Evolutionary conservation across 2,113 vertebrate species (phyloP).

Genomic region (Ranitomeya imitator): DNA sequence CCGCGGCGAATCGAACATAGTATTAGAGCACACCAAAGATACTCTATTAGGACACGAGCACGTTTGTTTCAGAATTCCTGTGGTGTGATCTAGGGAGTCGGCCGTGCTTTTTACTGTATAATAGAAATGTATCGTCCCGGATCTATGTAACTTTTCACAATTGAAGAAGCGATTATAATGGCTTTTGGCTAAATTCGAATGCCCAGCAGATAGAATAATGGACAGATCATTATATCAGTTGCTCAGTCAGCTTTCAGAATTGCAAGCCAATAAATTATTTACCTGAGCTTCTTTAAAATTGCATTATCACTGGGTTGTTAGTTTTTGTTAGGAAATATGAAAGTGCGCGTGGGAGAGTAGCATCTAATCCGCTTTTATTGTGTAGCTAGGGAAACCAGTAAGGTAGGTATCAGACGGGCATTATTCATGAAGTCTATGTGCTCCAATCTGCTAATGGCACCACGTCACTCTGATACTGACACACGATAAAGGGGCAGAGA

Average conservation of each 20-base stretch:
- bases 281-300: slow-evolving; percentile 44
- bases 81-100: neutral
- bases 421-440: neutral
- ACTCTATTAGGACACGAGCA: too few relatives aligned
- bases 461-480: neutral
- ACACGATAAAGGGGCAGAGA: neutral
- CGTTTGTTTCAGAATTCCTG: too few relatives aligned
- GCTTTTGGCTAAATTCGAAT: neutral
- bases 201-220: slow-evolving; percentile 29
- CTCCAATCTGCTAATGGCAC: neutral
- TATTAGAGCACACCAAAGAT: too few relatives aligned
- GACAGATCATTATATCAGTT: slow-evolving; percentile 30
- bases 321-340: neutral
- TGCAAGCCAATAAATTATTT: slow-evolving; percentile 36
- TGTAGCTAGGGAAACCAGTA: slow-evolving; percentile 5
- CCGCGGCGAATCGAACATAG: too few relatives aligned
- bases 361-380: neutral
- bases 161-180: neutral
- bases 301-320: slow-evolving; percentile 19
- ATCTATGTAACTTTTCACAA: neutral
- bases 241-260: slow-evolving; percentile 23
- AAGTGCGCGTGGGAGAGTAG: neutral
- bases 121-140: neutral
- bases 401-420: neutral
- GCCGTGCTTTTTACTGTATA: neutral